Base-by-base conservation (phyloP, 2,113 vertebrate genomes). In the Loxodonta africana region DNA sequence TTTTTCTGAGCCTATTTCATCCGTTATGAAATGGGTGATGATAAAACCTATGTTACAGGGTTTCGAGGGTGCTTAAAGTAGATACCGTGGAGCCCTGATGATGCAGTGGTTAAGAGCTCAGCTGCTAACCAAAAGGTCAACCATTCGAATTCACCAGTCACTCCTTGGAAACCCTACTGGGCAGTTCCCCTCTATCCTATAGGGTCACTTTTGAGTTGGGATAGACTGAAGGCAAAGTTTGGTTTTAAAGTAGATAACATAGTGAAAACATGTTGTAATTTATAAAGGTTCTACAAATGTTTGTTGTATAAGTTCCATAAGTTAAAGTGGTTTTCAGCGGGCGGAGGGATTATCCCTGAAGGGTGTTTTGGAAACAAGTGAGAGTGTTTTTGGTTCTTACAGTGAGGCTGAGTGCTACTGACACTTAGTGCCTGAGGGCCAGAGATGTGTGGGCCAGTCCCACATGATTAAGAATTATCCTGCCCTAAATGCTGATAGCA, bases 211-310 rank as follows among this genome's bases (percentile, higher is more conserved):
- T 4, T 8, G 53, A 57, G 53, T 57, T 57, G 53, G 53, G 15
- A 57, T 57, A 57, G 53, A 57, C 53, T 57, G 11, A 57, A 57
- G 53, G 53, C 53, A 57, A 57, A 12, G 15, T 57, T 57, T 57
- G 53, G 53, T 57, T 57, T 95, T 91, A 63, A 65, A 91, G 14
- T 82, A 84, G 37, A 37, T 67, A 77, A 84, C 46, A 51, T 46
- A 86, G 46, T 93, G 28, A 95, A 97, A 91, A 83, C 48, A 71
- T 48, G 85, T 84, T 88, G 20, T 91, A 83, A n/a, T n/a, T 65
- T 91, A 4, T 76, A 89, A 77, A 78, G 5, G 2, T 69, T 92
- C 48, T 91, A 51, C n/a, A 85, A 67, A 46, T 87, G 21, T 96
- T 89, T 60, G 67, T 60, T 71, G 18, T 78, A 44, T 62, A 28